Base-by-base conservation (phyloP, 2,113 vertebrate genomes). In the Podocnemis expansa region DNA sequence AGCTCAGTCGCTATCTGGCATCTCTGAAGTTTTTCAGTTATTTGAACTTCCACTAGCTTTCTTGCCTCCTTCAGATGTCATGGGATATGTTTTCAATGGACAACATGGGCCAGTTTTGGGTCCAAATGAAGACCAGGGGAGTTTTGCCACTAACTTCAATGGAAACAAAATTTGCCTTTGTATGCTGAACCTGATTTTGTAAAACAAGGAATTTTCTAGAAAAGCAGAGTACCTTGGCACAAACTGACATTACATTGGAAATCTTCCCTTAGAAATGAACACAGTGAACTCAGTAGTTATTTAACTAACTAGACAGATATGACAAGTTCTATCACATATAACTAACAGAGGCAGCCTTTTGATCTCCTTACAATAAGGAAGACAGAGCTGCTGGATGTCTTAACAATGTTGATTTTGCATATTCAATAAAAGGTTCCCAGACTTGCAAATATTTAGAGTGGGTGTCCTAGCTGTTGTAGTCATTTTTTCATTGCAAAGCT, bases 381-480 rank as follows among this genome's bases (percentile, higher is more conserved):
- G 91, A 87, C 84, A 95, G 88, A 97, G 10, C 89, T 91, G 73
- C 17, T 70, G 55, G 80, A 92, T 92, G 6, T 93, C 87, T 95
- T 95, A 96, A 96, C 88, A 92, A 89, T 89, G 85, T 96, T 96
- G 85, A 94, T 95, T 95, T 83, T 96, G 22, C 86, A 82, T 92
- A 93, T 56, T 88, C 83, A 89, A 14, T 87, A 84, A 88, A 96
- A 88, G 34, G 60, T 92, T 94, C 67, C 45, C 19, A 67, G 83
- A 91, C 95, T 0, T 92, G 78, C 87, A 95, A 97, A 95, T 94
- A 96, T 95, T 96, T 96, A 92, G 78, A 93, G 8, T 89, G 67
- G 80, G 2, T 78, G 10, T 82, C 81, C 84, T 24, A 58, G 84
- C 89, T 78, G 2, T 0, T 47, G 21, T 54, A 80, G 58, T 89